These are phyloP conservation scores for Tachysurus vachellii DNA, from an alignment of 2,113 vertebrate genomes.

Conservation along the genomic window DNA sequence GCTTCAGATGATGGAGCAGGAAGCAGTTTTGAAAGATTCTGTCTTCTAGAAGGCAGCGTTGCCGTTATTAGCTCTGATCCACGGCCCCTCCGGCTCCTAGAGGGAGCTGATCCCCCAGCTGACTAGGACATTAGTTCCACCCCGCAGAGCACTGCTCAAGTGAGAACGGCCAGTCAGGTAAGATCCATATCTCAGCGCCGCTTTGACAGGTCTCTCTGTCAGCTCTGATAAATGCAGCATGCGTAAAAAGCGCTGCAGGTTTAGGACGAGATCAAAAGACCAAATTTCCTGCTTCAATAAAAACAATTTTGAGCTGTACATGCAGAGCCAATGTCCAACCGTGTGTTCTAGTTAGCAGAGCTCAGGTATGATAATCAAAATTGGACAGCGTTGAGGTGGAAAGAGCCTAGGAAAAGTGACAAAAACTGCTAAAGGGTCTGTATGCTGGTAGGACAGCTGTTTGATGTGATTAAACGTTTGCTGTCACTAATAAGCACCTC, in stretches of 20 bases:
- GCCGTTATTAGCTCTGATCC: conserved; percentile 48
- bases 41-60: conserved; percentile 17
- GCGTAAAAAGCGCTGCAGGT: conserved; percentile 25
- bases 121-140: conserved; percentile 37
- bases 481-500: background rate
- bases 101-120: conserved; percentile 28
- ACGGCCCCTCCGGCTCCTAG: conserved; percentile 14
- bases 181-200: conserved; percentile 48
- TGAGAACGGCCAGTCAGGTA: conserved; percentile 42
- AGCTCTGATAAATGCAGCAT: conserved; percentile 41
- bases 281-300: conserved; percentile 39
- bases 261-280: conserved; percentile 33
- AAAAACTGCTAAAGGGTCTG: background rate
- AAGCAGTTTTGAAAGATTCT: conserved; percentile 36
- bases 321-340: background rate
- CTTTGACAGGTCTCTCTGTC: conserved; percentile 33
- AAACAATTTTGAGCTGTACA: conserved; percentile 19
- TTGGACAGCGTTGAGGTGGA: background rate
- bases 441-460: background rate
- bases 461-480: background rate
- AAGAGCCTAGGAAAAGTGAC: conserved; percentile 1
- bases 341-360: background rate
- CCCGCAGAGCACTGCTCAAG: conserved; percentile 73
- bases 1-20: conserved; percentile 22
- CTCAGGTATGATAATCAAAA: background rate